phyloP scores from a whole-genome alignment of 2,113 vertebrate species.

The Amphilophus citrinellus region DNA sequence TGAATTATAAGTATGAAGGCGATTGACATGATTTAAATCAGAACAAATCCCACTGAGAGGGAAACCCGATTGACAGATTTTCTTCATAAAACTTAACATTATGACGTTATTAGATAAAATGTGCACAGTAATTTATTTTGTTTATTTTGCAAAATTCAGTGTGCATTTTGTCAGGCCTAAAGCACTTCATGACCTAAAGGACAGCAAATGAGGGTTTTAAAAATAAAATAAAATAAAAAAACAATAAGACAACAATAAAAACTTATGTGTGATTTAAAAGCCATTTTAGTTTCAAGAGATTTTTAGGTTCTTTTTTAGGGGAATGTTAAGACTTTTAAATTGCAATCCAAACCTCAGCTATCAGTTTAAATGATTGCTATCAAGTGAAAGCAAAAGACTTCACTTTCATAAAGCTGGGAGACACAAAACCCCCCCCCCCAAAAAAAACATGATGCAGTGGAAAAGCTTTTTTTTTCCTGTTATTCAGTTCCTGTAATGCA shows the following conservation, averaged over 20 bases:
- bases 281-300: not conserved
- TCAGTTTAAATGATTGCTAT: not conserved
- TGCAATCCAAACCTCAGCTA: not conserved
- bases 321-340: not conserved
- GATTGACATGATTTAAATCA: constrained; percentile 18
- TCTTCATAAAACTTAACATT: not conserved
- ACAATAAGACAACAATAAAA: not conserved
- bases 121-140: not conserved
- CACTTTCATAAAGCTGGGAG: no score
- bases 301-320: not conserved
- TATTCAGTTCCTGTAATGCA: no score
- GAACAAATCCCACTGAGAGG: not conserved
- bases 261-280: not conserved
- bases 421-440: no score
- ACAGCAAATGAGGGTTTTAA: not conserved
- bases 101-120: not conserved
- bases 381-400: not conserved
- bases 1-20: constrained; percentile 32
- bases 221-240: not conserved
- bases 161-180: not conserved
- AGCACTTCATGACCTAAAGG: not conserved
- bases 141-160: not conserved
- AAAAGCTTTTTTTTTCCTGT: no score
- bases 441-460: no score
- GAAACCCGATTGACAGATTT: not conserved